phyloP scores from a whole-genome alignment of 2,888 invertebrate species.

The Agrochola lychnidis region DNA sequence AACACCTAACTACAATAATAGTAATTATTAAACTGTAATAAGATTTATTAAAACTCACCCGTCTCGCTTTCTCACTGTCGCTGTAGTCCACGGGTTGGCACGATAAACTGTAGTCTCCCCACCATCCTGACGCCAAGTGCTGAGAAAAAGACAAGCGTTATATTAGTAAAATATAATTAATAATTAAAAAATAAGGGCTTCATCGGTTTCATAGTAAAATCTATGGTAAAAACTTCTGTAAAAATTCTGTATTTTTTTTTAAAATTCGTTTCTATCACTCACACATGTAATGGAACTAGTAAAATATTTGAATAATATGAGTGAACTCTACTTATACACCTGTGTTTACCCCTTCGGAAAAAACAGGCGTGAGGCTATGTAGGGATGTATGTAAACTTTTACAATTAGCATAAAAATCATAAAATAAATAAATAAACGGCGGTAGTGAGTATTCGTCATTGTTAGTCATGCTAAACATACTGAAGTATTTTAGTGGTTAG shows the following conservation, averaged over 20 bases:
- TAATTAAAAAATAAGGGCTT: neutral
- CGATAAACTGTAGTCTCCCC: slow-evolving; percentile 96
- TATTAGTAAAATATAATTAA: neutral
- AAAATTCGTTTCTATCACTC: no score
- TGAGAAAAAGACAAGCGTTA: slow-evolving; percentile 86
- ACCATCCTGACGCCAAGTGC: slow-evolving; percentile 98
- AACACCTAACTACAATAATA: neutral
- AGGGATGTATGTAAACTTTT: neutral
- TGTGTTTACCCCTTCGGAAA: neutral
- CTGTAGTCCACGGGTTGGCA: slow-evolving; percentile 99
- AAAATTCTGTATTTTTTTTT: no score
- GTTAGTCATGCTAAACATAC: no score
- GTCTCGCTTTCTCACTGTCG: slow-evolving; percentile 94
- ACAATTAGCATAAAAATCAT: neutral
- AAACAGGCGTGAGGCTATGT: neutral
- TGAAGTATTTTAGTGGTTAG: no score
- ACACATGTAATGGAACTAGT: neutral
- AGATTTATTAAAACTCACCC: slow-evolving; percentile 91
- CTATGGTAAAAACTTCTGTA: neutral
- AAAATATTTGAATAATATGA: neutral
- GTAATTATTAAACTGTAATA: neutral
- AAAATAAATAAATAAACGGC: no score
- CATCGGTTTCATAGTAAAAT: neutral
- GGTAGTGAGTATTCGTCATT: no score
- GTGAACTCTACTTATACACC: neutral